Evolutionary conservation across 2,797 vertebrate genomes (phyloP), one percentile per base, ranked within the genome.

Genomic region (Dromococcyx pavoninus): DNA sequence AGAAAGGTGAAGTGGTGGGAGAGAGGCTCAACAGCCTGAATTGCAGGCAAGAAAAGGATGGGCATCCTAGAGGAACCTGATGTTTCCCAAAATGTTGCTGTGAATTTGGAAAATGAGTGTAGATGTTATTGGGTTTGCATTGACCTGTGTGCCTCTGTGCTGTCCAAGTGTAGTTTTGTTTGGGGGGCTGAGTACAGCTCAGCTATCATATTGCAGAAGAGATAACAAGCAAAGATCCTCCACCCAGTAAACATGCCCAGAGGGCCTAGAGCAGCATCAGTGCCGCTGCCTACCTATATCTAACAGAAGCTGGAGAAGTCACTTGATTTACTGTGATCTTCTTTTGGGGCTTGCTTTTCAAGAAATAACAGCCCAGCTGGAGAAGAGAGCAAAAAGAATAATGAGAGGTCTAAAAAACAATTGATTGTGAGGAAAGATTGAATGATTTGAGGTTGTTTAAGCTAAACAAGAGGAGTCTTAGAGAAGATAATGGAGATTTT

Each of bases 261-360:
- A 79, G 13, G 51, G 60, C 75, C 64, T 85, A 66, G 46, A 95
- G 70, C 80, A 89, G 88, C 73, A 91, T 92, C 79, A 76, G 46
- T 70, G 51, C 74, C 94, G 33, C 83, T 88, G 73, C 43, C 70
- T 88, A 75, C 84, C 80, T 88, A 32, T 89, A 70, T 88, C 86
- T 92, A 91, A 95, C 33, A 84, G 73, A 84, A 91, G 27, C 83
- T 90, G 91, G 50, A 95, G 89, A 89, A 69, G 71, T 69, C 58
- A 54, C 62, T 93, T 95, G 77, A 95, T 95, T 94, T 95, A 86
- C 62, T 62, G 51, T 90, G 67, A 87, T 70, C 51, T 94, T 58
- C 8, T 22, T 70, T 62, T 33, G 71, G 22, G 84, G n/a, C 51
- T 65, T 93, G 51, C 24, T 51, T 93, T 91, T 91, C 66, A 89